phyloP scores from a whole-genome alignment of 2,113 vertebrate genomes.

The Perca flavescens region DNA sequence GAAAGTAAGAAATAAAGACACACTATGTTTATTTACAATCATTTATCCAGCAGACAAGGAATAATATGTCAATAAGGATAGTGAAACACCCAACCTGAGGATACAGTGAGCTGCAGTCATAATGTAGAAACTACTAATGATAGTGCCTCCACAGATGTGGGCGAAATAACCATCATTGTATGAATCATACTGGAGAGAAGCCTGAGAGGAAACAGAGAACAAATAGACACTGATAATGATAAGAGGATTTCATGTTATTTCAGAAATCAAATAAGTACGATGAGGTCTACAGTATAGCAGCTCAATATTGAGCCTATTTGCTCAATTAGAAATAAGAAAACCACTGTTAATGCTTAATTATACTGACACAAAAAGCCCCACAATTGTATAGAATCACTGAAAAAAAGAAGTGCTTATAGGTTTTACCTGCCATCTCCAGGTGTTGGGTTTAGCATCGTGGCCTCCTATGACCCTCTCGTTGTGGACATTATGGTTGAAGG shows the following conservation, averaged over 20 bases:
- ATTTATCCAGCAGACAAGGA: background rate
- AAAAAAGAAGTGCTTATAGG: background rate
- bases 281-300: background rate
- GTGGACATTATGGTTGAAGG: conserved; percentile 56
- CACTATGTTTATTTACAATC: background rate
- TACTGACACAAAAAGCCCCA: background rate
- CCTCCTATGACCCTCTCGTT: conserved; percentile 76
- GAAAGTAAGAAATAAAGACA: background rate
- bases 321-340: background rate
- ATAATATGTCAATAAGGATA: background rate
- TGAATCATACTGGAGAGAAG: conserved; percentile 70
- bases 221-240: background rate
- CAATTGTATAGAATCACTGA: background rate
- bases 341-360: background rate
- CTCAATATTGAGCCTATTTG: background rate
- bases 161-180: background rate
- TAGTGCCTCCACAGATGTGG: conserved; percentile 75
- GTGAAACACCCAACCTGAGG: conserved; percentile 56
- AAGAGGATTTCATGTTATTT: background rate
- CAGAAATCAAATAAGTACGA: background rate
- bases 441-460: conserved; percentile 49
- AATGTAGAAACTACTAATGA: conserved; percentile 52
- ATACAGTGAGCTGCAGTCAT: conserved; percentile 84
- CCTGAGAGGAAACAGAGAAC: conserved; percentile 45
- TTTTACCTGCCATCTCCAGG: conserved; percentile 84